Conservation (phyloP, 35 echinoderm and acorn worm genomes). For the Strongylocentrotus purpuratus region DNA sequence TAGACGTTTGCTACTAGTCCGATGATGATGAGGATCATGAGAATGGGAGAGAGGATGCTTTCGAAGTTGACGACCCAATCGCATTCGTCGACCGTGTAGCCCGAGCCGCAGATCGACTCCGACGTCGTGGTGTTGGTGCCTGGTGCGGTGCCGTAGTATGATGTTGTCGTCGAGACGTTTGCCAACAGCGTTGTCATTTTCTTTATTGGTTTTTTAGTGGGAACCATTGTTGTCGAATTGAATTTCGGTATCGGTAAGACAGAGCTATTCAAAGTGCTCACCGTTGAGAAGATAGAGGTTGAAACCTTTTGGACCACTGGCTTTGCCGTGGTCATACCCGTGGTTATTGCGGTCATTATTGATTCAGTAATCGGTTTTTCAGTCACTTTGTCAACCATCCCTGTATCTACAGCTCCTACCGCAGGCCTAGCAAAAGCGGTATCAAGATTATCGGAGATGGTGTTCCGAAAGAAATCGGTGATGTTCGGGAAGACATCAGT, state of each 20-base stretch:
- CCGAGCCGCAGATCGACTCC: not conserved
- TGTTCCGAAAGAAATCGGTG: not conserved
- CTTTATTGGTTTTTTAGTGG: not conserved
- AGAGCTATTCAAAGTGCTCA: not conserved
- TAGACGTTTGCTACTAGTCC: not conserved
- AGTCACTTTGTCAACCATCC: not conserved
- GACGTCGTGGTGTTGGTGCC: not conserved
- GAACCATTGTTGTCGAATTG: not conserved
- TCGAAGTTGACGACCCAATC: slow-evolving; percentile 19
- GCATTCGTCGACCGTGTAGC: not conserved
- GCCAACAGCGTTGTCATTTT: not conserved
- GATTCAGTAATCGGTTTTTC: not conserved
- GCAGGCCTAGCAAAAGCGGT: not conserved
- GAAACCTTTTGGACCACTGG: not conserved
- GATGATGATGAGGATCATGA: slow-evolving; percentile 24
- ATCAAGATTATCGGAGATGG: not conserved
- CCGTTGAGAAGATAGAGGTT: not conserved
- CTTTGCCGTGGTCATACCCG: not conserved
- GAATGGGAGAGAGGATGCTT: not conserved
- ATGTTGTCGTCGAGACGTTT: not conserved
- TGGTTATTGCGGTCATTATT: not conserved
- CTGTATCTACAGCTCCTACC: not conserved
- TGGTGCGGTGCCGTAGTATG: not conserved
- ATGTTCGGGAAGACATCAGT: not conserved
- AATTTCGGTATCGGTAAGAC: not conserved